A percentile compares a stretch with the other conserved stretches of the same genome.
Evolutionary conservation across 2,113 vertebrate species (phyloP).

Genomic region (Trichechus manatus): DNA sequence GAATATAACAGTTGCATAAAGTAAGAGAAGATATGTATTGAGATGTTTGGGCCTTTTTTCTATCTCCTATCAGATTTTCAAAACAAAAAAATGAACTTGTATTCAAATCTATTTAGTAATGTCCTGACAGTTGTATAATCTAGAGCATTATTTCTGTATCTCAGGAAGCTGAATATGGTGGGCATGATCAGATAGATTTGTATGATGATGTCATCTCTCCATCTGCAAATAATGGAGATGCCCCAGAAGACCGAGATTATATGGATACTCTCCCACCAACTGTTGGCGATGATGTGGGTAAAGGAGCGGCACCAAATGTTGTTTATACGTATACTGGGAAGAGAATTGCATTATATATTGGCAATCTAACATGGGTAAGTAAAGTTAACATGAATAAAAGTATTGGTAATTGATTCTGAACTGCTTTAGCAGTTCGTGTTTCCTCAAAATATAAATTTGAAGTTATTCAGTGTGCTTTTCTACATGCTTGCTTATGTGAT

Average conservation of each 20-base stretch:
- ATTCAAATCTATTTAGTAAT: slow-evolving; percentile 48
- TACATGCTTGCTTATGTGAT: not conserved
- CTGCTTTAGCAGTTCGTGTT: not conserved
- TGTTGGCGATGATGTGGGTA: slow-evolving; percentile 95
- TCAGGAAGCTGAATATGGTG: slow-evolving; percentile 98
- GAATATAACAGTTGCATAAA: slow-evolving; percentile 53
- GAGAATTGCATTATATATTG: slow-evolving; percentile 97
- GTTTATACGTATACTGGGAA: slow-evolving; percentile 98
- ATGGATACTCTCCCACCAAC: slow-evolving; percentile 95
- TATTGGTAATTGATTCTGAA: slow-evolving; percentile 47
- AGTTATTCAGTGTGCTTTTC: not conserved
- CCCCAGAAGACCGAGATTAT: slow-evolving; percentile 98
- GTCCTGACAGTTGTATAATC: slow-evolving; percentile 68
- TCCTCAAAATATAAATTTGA: slow-evolving; percentile 51
- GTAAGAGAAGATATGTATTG: slow-evolving; percentile 18
- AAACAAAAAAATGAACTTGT: slow-evolving; percentile 33
- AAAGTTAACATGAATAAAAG: slow-evolving; percentile 44
- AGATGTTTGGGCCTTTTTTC: slow-evolving; percentile 49
- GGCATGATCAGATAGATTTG: slow-evolving; percentile 98
- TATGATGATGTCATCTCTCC: slow-evolving; percentile 99
- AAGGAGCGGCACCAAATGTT: slow-evolving; percentile 95
- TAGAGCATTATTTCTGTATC: slow-evolving; percentile 76
- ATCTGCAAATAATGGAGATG: slow-evolving; percentile 99
- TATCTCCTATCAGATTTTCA: slow-evolving; percentile 44
- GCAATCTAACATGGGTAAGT: slow-evolving; percentile 98